Evolutionary conservation across 2,888 invertebrate genomes (phyloP), one percentile per base, ranked within the genome.

Genomic region (Agrochola lota): DNA sequence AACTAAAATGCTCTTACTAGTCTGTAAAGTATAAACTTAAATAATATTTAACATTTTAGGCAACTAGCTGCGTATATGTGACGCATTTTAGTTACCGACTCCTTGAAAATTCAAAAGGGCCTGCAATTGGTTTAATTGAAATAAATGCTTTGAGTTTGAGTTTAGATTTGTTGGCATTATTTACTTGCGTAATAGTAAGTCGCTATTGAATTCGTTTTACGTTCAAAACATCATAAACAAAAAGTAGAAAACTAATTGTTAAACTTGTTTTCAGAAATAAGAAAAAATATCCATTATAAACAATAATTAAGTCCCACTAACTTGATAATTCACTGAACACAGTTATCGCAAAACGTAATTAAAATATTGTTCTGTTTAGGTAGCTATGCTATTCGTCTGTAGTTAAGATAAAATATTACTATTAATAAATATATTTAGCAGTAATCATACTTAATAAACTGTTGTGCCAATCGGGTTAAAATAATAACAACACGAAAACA

Each of bases 401-500:
- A 57, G 12, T 66, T 49, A 6, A 40, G 5, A 30, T n/a, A 62
- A 1, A 68, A 67, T 12, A 43, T 17, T 4, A 43, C 15, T 7
- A 15, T 77, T 67, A 46, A 1, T 17, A 59, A 49, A 40, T 35
- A 7, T 12, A 0, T 46, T 55, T 26, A 12, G 2, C 35, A 6
- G 15, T 77, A 20, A 57, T 55, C 9, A 4, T 52, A 77, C 30
- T 43, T 4, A 23, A 4, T 63, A 63, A 71, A 4, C 59, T 49
- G 6, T 35, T 49, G 3, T 60, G 7, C 20, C 35, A 46, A 5
- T 46, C 7, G 1, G 8, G 5, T n/a, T 46, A 55, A 17, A n/a
- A 17, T 64, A 26, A 26, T 46, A 68, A 55, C 55, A n/a, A 76
- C 68, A 76, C n/a, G 23, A 69, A 69, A 69, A 69, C 55, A 77